Evolutionary conservation across 92 coral and sea anemone species (phyloP).

Genomic region (Paramuricea clavata): DNA sequence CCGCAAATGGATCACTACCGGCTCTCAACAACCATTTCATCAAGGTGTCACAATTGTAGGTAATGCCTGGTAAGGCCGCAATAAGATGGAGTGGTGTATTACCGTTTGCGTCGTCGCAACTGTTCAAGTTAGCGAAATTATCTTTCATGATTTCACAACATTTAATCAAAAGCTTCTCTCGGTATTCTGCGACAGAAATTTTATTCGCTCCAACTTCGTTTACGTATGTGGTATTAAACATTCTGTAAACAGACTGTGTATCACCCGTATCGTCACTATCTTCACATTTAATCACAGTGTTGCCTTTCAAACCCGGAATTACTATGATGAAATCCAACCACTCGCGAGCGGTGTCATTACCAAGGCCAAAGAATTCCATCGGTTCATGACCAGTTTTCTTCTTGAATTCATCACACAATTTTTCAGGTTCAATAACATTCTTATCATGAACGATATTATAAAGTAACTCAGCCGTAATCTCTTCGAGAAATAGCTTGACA

Average conservation of each 20-base stretch:
- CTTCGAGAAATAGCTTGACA: not conserved
- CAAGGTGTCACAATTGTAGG: conserved; percentile 11
- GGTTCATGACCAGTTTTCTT: conserved; percentile 9
- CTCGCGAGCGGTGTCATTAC: not conserved
- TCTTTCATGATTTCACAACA: conserved; percentile 47
- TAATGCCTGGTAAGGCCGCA: conserved; percentile 68
- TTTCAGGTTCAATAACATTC: not conserved
- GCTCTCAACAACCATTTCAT: conserved; percentile 14
- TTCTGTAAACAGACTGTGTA: not conserved
- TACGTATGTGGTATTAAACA: not conserved
- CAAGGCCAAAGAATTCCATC: conserved; percentile 37
- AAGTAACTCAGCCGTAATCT: conserved; percentile 23
- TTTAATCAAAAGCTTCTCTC: conserved; percentile 32
- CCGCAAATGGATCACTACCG: conserved; percentile 51
- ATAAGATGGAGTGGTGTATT: conserved; percentile 69
- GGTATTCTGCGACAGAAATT: conserved; percentile 33
- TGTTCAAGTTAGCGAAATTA: conserved; percentile 26
- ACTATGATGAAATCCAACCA: conserved; percentile 15
- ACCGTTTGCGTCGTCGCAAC: conserved; percentile 12
- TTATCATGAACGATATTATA: conserved; percentile 13
- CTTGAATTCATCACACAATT: conserved; percentile 5
- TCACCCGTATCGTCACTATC: not conserved
- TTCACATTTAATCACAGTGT: not conserved
- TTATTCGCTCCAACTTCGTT: not conserved
- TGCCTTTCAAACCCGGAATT: not conserved